Evolutionary conservation across 2,113 vertebrate genomes (phyloP).

Genomic region (Mormoops blainvillei): DNA sequence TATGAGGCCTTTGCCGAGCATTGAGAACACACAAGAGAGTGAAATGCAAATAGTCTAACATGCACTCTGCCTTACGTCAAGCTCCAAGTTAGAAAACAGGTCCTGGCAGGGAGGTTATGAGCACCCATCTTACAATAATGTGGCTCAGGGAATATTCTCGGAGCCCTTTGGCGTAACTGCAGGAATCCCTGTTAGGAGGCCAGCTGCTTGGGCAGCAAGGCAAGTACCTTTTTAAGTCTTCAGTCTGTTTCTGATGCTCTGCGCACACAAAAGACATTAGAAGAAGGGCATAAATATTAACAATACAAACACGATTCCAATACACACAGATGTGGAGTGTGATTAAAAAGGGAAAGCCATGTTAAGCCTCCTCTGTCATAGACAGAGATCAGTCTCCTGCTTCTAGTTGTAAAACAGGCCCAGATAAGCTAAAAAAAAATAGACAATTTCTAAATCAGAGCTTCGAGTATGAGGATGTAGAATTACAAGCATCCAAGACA

Average conservation of each 20-base stretch:
- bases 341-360: neutral
- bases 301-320: neutral
- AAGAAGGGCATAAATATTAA: neutral
- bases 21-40: neutral
- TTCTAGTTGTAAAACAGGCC: slow-evolving; percentile 19
- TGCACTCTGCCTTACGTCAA: neutral
- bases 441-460: neutral
- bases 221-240: neutral
- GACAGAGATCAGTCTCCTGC: neutral
- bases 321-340: neutral
- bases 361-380: neutral
- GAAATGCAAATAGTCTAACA: neutral
- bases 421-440: neutral
- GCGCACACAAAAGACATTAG: neutral
- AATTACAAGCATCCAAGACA: neutral
- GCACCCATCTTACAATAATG: neutral
- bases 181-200: neutral
- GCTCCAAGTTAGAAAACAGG: neutral
- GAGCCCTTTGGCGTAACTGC: neutral
- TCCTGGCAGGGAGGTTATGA: neutral
- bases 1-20: neutral
- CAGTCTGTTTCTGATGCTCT: neutral
- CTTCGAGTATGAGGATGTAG: neutral
- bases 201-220: neutral
- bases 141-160: neutral